These are phyloP conservation scores for Zhuqinia jingwanae DNA, from an alignment of 2,888 invertebrate genomes.

Conservation along the genomic window DNA sequence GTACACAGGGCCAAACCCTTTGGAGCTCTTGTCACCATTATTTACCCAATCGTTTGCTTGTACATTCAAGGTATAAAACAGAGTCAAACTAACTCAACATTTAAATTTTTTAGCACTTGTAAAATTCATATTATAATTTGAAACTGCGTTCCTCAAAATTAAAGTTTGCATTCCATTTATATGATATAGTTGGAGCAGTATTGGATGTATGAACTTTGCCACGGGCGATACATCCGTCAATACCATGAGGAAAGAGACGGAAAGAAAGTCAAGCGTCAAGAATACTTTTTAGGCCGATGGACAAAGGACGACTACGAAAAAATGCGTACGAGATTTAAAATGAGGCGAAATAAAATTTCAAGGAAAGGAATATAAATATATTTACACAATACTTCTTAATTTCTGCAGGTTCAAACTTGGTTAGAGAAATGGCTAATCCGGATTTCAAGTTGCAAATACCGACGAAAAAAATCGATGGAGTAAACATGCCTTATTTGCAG, in stretches of 20 bases:
- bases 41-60: constrained; percentile 89
- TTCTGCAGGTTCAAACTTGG: constrained; percentile 78
- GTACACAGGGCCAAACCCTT: constrained; percentile 88
- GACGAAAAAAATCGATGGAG: constrained; percentile 83
- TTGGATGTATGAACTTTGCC: constrained; percentile 98
- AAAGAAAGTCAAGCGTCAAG: constrained; percentile 91
- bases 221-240: constrained; percentile 94
- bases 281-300: constrained; percentile 92
- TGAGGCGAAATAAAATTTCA: too few species aligned
- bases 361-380: too few species aligned
- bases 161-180: too few species aligned
- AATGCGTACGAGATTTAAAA: too few species aligned
- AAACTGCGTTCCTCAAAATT: too few species aligned
- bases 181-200: constrained; percentile 88
- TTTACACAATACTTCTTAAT: too few species aligned
- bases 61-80: constrained; percentile 86
- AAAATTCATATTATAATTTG: too few species aligned
- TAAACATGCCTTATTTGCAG: constrained; percentile 90
- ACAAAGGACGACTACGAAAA: constrained; percentile 85
- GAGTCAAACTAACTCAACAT: too few species aligned
- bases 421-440: constrained; percentile 76
- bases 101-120: too few species aligned
- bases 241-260: constrained; percentile 97
- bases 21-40: constrained; percentile 88
- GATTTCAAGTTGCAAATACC: constrained; percentile 74